A percentile compares a stretch with the other conserved stretches of the same genome.
phyloP scores from a whole-genome alignment of 2,113 vertebrate genomes.

The Cochlearius cochlearius region DNA sequence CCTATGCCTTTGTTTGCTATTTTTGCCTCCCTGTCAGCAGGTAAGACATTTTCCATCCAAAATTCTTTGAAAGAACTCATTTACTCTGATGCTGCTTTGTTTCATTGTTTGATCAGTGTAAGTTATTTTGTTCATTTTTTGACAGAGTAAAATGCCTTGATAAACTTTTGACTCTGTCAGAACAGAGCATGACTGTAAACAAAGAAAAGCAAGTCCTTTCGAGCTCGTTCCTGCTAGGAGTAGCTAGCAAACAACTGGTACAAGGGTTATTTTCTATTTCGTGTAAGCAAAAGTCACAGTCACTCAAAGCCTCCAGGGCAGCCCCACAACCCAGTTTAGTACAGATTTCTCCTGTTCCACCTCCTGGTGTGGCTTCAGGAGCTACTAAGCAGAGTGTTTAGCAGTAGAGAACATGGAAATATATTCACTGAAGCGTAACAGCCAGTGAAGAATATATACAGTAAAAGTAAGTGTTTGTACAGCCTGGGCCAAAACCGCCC shows the following conservation, averaged over 20 bases:
- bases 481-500: background rate
- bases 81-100: conserved; percentile 6
- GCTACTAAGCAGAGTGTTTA: background rate
- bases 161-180: conserved; percentile 41
- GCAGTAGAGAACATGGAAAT: background rate
- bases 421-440: background rate
- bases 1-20: conserved; percentile 59
- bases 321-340: background rate
- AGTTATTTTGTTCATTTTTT: conserved; percentile 21
- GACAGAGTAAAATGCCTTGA: conserved; percentile 30
- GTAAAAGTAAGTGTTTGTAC: conserved; percentile 16
- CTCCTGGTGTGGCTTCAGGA: background rate
- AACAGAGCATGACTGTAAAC: conserved; percentile 13
- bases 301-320: background rate
- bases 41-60: conserved; percentile 31
- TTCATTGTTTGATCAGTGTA: background rate
- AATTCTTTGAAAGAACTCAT: conserved; percentile 24
- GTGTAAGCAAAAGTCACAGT: conserved; percentile 17
- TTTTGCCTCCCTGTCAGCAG: conserved; percentile 21
- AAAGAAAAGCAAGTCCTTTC: conserved; percentile 22
- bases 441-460: background rate
- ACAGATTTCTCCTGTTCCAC: background rate
- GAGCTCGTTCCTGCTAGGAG: background rate
- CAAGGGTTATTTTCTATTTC: conserved; percentile 38
- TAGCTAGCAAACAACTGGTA: background rate